Percentiles rank a stretch among this genome's conserved stretches.
phyloP scores from a whole-genome alignment of 2,113 vertebrate genomes.

The Antechinus flavipes region DNA sequence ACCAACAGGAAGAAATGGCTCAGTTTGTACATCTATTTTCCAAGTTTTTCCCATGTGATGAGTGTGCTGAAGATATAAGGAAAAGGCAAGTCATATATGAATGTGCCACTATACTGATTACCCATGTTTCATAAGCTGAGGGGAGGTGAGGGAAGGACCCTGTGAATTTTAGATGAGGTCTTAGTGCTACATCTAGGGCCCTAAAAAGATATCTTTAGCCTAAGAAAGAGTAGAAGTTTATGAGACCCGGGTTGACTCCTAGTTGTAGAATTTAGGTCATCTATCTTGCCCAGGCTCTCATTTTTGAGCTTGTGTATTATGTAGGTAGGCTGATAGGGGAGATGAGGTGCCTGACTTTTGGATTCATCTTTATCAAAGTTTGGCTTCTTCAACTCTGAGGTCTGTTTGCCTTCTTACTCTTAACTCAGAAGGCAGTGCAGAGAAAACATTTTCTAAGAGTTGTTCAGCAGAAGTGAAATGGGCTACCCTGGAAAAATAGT shows the following conservation, averaged over 20 bases:
- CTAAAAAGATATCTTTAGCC: not conserved
- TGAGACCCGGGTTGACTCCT: not conserved
- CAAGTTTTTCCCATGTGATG: constrained; percentile 97
- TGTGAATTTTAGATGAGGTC: not conserved
- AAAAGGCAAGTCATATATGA: constrained; percentile 83
- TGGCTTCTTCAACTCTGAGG: not conserved
- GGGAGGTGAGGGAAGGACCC: not conserved
- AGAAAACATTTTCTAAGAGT: not conserved
- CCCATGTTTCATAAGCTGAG: not conserved
- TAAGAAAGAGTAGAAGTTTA: not conserved
- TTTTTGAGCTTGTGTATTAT: not conserved
- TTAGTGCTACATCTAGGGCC: not conserved
- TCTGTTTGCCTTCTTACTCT: not conserved
- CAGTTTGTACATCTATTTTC: constrained; percentile 96
- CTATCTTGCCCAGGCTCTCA: not conserved
- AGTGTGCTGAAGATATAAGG: constrained; percentile 94
- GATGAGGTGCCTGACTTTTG: not conserved
- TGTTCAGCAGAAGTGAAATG: not conserved
- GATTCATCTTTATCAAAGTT: not conserved
- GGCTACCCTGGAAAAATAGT: not conserved
- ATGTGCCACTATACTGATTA: not conserved
- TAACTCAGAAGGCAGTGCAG: not conserved
- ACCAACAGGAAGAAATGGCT: constrained; percentile 93
- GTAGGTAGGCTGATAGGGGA: not conserved
- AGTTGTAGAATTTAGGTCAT: not conserved